Evolutionary conservation across 2,797 vertebrate genomes (phyloP).

Genomic region (Sylvilagus floridanus): DNA sequence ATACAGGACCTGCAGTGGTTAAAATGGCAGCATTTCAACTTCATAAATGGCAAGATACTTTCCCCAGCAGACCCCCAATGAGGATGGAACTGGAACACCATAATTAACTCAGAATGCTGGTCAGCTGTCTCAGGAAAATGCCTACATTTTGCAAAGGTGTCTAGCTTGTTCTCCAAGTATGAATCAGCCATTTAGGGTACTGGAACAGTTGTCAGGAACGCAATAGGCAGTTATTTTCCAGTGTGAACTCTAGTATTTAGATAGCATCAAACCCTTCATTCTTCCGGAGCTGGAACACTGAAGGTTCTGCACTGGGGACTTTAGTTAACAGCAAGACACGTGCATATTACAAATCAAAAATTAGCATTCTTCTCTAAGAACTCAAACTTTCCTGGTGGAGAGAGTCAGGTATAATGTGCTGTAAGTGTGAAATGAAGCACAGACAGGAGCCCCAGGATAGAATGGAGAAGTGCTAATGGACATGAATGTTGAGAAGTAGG

Average conservation of each 20-base stretch:
- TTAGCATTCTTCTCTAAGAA: neutral
- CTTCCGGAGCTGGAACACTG: neutral
- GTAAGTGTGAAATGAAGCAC: neutral
- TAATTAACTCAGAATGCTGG: neutral
- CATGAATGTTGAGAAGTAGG: neutral
- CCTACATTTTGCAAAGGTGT: neutral
- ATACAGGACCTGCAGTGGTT: neutral
- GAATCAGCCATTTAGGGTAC: neutral
- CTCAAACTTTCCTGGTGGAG: neutral
- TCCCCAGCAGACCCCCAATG: neutral
- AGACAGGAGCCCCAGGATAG: neutral
- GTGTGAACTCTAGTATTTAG: neutral
- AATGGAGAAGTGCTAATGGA: no score
- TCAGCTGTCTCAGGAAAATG: neutral
- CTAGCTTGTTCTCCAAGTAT: neutral
- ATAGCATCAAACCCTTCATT: neutral
- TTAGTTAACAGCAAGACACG: neutral
- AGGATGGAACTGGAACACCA: neutral
- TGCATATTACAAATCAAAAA: neutral
- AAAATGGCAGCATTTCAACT: neutral
- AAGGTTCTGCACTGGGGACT: neutral
- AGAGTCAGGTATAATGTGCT: neutral
- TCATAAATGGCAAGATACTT: neutral
- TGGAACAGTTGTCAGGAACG: neutral
- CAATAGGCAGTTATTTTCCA: neutral